phyloP scores from a whole-genome alignment of 2,888 invertebrate species.

The Kryphioiulus occultus region DNA sequence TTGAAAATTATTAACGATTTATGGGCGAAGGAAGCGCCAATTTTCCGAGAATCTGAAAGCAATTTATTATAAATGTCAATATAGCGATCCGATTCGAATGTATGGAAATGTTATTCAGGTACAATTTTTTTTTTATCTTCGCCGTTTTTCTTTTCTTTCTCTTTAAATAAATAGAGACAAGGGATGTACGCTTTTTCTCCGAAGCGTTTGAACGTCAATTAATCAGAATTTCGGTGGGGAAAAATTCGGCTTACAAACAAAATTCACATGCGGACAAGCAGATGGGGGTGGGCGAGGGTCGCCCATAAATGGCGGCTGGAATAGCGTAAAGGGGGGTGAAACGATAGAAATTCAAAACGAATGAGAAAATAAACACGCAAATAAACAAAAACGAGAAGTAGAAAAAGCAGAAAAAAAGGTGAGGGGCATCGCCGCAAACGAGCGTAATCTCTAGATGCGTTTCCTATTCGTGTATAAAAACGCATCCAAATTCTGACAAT shows the following conservation, averaged over 20 bases:
- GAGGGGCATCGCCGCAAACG: background rate
- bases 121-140: background rate
- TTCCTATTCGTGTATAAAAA: background rate
- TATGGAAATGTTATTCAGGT: constrained; percentile 46
- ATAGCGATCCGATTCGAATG: constrained; percentile 35
- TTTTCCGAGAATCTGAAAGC: background rate
- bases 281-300: background rate
- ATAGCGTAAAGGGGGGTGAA: background rate
- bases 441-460: constrained; percentile 16
- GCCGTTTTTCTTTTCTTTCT: background rate
- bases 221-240: background rate
- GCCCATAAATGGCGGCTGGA: background rate
- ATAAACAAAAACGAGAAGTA: background rate
- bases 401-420: background rate
- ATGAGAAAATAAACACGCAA: background rate
- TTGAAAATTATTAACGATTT: constrained; percentile 40
- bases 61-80: constrained; percentile 50
- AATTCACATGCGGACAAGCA: background rate
- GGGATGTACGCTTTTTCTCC: background rate
- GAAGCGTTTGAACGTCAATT: background rate
- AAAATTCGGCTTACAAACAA: constrained; percentile 1
- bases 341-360: background rate
- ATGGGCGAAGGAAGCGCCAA: background rate
- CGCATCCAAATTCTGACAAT: background rate
- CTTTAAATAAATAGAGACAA: constrained; percentile 7